Base-by-base conservation (phyloP, 2,113 vertebrate genomes). In the Poeciliopsis occidentalis region DNA sequence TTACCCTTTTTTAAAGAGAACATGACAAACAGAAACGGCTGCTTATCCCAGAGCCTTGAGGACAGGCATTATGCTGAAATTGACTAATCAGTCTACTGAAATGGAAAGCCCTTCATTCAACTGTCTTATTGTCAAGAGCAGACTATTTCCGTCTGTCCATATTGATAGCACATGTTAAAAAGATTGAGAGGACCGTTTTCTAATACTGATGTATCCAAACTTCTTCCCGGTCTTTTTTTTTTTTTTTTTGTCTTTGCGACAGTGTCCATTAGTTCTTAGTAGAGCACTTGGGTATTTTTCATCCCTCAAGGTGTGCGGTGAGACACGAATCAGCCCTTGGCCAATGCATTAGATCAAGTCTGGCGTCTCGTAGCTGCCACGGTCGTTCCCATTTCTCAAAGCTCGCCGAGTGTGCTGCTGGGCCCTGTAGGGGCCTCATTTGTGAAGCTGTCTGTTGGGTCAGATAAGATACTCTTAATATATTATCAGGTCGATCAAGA, bases 381-480 rank as follows among this genome's bases (percentile, higher is more conserved):
- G 93, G 92, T 87, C 92, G 91, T 89, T 90, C 72, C 90, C 90
- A 94, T 94, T 94, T 92, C 92, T 95, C 94, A 94, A 84, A 83
- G 85, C 83, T 82, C 78, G 81, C 34, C 68, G 73, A 79, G 85
- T 85, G 81, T 77, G 88, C 90, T 76, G 87, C 87, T 72, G 92
- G 87, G 86, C 83, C 84, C 79, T 87, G 84, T 88, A 91, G 91
- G 89, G 84, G 71, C 51, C 83, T 88, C 90, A 93, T 94, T 94
- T 94, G 92, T 92, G 93, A 92, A 92, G 89, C 94, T 90, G 93
- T 93, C 93, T 94, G 90, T 92, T 82, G 88, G 76, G 69, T 69
- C 84, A 93, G 94, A 95, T 94, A 94, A 94, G 94, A 91, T 79
- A 73, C 85, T 79, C 80, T 82, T 81, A 78, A 89, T 90, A 85